Conservation (phyloP, 2,797 vertebrate species). For the Cossypha heuglini region DNA sequence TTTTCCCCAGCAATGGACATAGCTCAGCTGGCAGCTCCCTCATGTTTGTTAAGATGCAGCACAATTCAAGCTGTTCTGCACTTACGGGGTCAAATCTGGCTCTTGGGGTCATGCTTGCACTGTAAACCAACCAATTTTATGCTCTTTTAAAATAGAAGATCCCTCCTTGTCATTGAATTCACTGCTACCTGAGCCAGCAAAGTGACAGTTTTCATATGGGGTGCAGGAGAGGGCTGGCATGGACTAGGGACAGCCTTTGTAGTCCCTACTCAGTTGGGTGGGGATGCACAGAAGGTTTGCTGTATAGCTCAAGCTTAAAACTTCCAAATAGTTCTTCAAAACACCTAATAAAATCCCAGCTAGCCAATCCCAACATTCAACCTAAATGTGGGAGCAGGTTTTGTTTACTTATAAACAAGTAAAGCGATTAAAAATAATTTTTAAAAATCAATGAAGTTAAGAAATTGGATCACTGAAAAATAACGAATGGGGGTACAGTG, state of each 20-base stretch:
- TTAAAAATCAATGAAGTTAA: background rate
- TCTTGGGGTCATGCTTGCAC: background rate
- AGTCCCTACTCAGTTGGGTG: background rate
- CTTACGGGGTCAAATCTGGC: rapidly evolving
- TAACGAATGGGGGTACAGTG: background rate
- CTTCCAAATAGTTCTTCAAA: background rate
- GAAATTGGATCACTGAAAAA: background rate
- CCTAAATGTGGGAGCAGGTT: background rate
- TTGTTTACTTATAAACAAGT: background rate
- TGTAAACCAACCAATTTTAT: background rate
- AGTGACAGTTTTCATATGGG: background rate
- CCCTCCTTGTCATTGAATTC: background rate
- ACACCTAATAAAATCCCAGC: background rate
- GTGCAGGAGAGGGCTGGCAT: background rate
- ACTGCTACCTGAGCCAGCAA: background rate
- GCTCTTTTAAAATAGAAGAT: background rate
- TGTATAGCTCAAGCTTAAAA: background rate
- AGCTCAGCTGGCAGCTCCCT: background rate
- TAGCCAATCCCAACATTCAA: background rate
- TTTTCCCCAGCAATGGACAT: background rate
- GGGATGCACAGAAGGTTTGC: background rate
- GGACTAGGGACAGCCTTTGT: background rate
- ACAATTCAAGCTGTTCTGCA: background rate
- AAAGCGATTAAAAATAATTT: background rate
- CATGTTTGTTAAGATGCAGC: background rate